Evolutionary conservation across 1,140 invertebrate species (phyloP).

Genomic region (Tetragnatha versicolor): DNA sequence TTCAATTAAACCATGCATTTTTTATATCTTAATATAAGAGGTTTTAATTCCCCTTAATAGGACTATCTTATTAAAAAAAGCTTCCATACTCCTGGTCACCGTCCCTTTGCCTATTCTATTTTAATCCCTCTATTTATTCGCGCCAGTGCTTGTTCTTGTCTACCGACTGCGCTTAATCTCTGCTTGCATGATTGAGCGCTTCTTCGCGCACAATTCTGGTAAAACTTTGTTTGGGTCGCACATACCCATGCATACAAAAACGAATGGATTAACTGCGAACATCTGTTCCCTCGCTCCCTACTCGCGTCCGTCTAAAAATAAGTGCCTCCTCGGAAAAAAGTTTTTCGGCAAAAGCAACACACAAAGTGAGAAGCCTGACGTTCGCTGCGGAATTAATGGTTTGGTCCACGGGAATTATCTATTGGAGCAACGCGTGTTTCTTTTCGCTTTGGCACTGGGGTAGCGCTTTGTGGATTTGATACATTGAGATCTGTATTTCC

Average conservation of each 20-base stretch:
- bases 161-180: not conserved
- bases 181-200: constrained; percentile 4
- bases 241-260: not conserved
- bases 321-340: not conserved
- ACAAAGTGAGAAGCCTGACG: not conserved
- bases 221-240: constrained; percentile 7
- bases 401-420: too few species aligned
- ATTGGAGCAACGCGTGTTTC: too few species aligned
- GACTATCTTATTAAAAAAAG: not conserved
- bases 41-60: not conserved
- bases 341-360: not conserved
- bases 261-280: constrained; percentile 20
- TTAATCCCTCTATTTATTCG: not conserved
- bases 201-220: constrained; percentile 1
- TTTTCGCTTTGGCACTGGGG: too few species aligned
- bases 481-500: too few species aligned
- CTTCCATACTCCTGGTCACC: not conserved
- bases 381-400: too few species aligned
- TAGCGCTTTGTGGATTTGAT: too few species aligned
- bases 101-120: not conserved
- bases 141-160: not conserved
- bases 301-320: not conserved
- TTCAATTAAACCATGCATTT: too few species aligned
- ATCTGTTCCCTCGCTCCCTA: not conserved
- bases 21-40: not conserved